A percentile compares a stretch with the other conserved stretches of the same genome.
These are phyloP conservation scores for Rhopalosiphum padi DNA, from an alignment of 1,140 invertebrate genomes.

Conservation along the genomic window DNA sequence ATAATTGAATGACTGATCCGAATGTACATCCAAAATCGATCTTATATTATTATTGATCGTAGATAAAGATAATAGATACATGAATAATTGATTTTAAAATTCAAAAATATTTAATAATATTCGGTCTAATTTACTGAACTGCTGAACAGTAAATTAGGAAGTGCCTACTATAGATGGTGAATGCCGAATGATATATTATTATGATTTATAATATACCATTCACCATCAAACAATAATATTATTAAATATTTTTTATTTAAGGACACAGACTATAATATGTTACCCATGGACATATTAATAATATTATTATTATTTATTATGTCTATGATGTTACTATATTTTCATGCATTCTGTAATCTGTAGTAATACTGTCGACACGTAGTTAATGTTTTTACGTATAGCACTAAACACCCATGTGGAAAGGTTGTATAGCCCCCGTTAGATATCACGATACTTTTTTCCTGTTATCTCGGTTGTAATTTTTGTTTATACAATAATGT, in stretches of 20 bases:
- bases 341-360: not conserved
- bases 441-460: not conserved
- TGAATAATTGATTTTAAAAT: not conserved
- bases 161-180: no score
- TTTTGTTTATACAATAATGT: not conserved
- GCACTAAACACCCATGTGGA: not conserved
- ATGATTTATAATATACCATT: no score
- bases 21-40: not conserved
- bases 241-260: no score
- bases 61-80: not conserved
- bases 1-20: not conserved
- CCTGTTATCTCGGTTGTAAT: not conserved
- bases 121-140: no score
- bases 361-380: not conserved
- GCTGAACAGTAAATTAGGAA: no score
- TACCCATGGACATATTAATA: no score
- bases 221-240: no score
- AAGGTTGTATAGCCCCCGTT: not conserved
- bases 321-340: no score
- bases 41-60: no score
- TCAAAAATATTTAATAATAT: not conserved
- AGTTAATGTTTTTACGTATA: not conserved
- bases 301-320: no score
- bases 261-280: no score
- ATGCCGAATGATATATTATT: no score